These are phyloP conservation scores for Labroides dimidiatus DNA, from an alignment of 2,797 vertebrate genomes.

Conservation along the genomic window DNA sequence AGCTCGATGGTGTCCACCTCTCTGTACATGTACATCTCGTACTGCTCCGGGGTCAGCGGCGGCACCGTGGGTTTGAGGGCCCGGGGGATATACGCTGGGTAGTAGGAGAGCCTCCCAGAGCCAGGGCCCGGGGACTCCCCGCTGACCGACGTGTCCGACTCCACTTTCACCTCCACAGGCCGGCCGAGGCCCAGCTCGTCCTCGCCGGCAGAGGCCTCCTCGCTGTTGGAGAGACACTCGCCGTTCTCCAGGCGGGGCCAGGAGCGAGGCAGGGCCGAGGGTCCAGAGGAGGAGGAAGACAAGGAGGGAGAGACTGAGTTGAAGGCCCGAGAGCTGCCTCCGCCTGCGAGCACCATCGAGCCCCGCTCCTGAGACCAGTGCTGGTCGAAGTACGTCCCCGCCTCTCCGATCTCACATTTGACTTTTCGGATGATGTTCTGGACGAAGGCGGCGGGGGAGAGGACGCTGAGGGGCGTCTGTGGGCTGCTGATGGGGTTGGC, in stretches of 20 bases:
- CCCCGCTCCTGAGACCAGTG: constrained; percentile 95
- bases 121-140: constrained; percentile 76
- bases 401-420: constrained; percentile 96
- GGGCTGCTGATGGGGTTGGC: constrained; percentile 81
- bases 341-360: constrained; percentile 71
- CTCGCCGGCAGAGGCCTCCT: constrained; percentile 84
- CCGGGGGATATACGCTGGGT: constrained; percentile 91
- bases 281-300: constrained; percentile 88
- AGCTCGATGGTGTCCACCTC: constrained; percentile 98
- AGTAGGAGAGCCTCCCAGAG: constrained; percentile 88
- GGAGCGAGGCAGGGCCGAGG: constrained; percentile 80
- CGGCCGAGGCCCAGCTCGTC: constrained; percentile 84
- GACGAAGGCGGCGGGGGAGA: constrained; percentile 95
- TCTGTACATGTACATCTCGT: constrained; percentile 99
- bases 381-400: constrained; percentile 95
- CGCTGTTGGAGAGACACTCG: constrained; percentile 83
- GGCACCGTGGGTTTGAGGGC: constrained; percentile 96
- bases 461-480: constrained; percentile 88
- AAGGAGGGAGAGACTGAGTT: constrained; percentile 93
- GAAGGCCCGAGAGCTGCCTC: constrained; percentile 81
- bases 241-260: constrained; percentile 87
- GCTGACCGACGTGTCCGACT: constrained; percentile 80
- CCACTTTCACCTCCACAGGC: constrained; percentile 87
- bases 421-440: constrained; percentile 99
- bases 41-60: constrained; percentile 96